These are phyloP conservation scores for Pteruthius melanotis DNA, from an alignment of 2,113 vertebrate genomes.

Conservation along the genomic window DNA sequence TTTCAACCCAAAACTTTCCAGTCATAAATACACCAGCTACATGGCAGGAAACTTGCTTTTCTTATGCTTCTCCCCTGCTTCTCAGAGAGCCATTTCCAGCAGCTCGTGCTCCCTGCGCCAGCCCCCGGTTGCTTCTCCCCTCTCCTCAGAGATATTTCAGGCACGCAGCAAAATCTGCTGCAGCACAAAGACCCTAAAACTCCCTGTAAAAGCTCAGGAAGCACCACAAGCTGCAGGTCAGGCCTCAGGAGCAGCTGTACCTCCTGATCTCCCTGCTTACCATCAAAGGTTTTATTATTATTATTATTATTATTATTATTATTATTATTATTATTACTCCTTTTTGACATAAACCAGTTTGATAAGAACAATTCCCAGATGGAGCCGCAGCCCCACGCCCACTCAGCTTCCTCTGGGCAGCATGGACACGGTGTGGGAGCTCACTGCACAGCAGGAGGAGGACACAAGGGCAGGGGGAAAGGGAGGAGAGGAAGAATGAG, in stretches of 20 bases:
- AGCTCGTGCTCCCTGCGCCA: background rate
- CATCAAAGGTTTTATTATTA: background rate
- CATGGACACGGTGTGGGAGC: background rate
- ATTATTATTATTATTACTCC: background rate
- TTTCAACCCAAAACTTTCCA: conserved; percentile 13
- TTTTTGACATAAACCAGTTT: background rate
- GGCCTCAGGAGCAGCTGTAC: background rate
- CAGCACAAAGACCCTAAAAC: background rate
- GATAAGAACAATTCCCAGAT: conserved; percentile 29
- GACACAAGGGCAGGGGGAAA: background rate
- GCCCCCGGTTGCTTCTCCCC: background rate
- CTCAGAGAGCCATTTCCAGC: background rate
- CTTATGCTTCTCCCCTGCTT: background rate
- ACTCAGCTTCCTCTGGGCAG: background rate
- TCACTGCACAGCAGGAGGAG: background rate
- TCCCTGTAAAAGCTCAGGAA: background rate
- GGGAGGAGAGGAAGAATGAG: conserved; percentile 24
- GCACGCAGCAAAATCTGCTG: background rate
- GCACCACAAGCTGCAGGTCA: background rate
- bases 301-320: background rate
- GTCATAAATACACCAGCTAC: background rate
- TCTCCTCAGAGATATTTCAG: background rate
- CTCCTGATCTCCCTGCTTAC: background rate
- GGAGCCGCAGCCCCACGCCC: background rate
- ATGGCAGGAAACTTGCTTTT: background rate